phyloP scores from a whole-genome alignment of 2,797 vertebrate genomes.

The Cygnus olor region DNA sequence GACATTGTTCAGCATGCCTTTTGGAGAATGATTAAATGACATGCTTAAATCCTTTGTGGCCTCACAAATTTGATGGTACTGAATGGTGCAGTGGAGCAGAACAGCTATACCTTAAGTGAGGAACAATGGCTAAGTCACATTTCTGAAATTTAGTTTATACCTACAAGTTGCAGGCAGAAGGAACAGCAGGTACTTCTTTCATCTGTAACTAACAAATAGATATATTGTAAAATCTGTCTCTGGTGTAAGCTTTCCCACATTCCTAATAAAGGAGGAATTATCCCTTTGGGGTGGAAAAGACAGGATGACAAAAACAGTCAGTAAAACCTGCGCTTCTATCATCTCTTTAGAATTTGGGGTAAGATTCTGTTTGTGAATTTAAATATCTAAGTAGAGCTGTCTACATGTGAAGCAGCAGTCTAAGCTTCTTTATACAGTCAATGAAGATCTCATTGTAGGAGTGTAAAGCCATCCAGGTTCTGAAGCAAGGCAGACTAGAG shows the following conservation, averaged over 20 bases:
- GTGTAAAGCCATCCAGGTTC: not conserved
- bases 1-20: conserved; percentile 64
- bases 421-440: not conserved
- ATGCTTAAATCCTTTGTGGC: conserved; percentile 58
- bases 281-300: not conserved
- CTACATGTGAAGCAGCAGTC: not conserved
- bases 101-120: not conserved
- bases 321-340: not conserved
- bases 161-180: not conserved
- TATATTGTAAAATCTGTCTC: not conserved
- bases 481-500: not conserved
- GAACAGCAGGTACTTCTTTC: not conserved
- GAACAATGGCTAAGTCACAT: not conserved
- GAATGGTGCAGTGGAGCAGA: not conserved
- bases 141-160: not conserved
- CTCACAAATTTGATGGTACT: not conserved
- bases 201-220: not conserved
- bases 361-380: not conserved
- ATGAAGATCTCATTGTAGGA: not conserved
- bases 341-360: not conserved
- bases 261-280: not conserved
- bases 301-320: not conserved
- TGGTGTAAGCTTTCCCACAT: not conserved
- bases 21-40: conserved; percentile 62
- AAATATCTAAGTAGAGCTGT: not conserved